Evolutionary conservation across 2,888 invertebrate genomes (phyloP).

Genomic region (Seira musarum): DNA sequence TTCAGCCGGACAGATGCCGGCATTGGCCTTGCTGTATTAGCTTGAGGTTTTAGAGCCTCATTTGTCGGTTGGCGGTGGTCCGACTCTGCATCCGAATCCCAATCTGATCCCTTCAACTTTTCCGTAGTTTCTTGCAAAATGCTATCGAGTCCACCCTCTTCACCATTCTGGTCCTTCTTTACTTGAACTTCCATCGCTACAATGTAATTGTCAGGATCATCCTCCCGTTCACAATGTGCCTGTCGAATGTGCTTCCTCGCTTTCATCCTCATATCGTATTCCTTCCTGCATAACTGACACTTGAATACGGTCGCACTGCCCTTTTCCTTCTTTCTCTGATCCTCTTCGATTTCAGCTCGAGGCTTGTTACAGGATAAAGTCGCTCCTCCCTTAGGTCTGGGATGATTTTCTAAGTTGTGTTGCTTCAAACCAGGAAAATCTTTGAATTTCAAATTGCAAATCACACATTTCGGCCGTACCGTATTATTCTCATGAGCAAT

Average conservation of each 20-base stretch:
- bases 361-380: constrained; percentile 35
- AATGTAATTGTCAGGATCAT: neutral
- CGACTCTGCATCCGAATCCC: neutral
- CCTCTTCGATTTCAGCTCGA: no score
- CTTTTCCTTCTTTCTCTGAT: no score
- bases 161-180: neutral
- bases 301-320: no score
- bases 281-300: neutral
- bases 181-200: neutral
- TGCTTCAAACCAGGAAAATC: constrained; percentile 37
- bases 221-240: neutral
- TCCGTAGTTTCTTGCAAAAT: neutral
- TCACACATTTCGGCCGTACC: constrained; percentile 35
- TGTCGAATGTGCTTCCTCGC: neutral
- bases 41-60: no score
- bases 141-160: neutral
- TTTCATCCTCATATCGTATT: neutral
- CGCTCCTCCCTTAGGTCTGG: constrained; percentile 22
- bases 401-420: constrained; percentile 42
- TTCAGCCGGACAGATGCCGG: neutral
- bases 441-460: constrained; percentile 34
- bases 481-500: constrained; percentile 54
- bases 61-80: no score
- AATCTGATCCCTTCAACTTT: neutral
- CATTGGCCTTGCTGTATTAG: neutral